Conservation (phyloP, 2,888 invertebrate genomes). For the Eudasyphora cyanicolor region DNA sequence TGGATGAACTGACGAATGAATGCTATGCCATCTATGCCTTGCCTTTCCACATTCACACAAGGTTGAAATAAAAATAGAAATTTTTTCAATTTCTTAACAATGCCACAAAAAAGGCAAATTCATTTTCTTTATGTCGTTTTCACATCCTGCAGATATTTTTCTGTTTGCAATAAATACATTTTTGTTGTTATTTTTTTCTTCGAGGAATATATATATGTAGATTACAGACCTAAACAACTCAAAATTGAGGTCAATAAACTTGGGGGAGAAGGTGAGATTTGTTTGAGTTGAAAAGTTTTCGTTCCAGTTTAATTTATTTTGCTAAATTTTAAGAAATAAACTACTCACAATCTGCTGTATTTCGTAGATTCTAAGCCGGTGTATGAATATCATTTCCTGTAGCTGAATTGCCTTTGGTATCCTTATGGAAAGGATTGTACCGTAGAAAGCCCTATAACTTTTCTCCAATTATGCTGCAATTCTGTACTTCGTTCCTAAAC, state of each 20-base stretch:
- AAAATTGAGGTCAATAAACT: conserved; percentile 60
- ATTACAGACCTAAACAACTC: conserved; percentile 18
- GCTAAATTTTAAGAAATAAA: too few relatives aligned
- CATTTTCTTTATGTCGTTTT: conserved; percentile 44
- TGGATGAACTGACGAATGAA: too few relatives aligned
- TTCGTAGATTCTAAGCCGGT: too few relatives aligned
- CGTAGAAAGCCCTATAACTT: too few relatives aligned
- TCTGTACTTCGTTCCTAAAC: too few relatives aligned
- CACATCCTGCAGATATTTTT: conserved; percentile 8
- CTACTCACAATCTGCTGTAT: too few relatives aligned
- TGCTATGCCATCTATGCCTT: conserved; percentile 10
- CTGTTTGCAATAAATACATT: conserved; percentile 28
- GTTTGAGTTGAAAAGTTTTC: not conserved
- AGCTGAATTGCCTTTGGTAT: too few relatives aligned
- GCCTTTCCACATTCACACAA: conserved; percentile 11
- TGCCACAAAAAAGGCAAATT: conserved; percentile 7
- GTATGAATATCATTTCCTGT: too few relatives aligned
- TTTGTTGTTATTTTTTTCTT: conserved; percentile 15
- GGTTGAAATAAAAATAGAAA: conserved; percentile 61
- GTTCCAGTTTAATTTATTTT: too few relatives aligned
- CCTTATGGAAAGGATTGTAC: too few relatives aligned
- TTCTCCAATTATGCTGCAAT: too few relatives aligned
- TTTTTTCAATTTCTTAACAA: conserved; percentile 45
- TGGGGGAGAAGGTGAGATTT: not conserved
- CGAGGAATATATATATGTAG: conserved; percentile 8